Evolutionary conservation across 1,140 invertebrate species (phyloP), one percentile per base, ranked within the genome.

Genomic region (Drosophila ercepeae): DNA sequence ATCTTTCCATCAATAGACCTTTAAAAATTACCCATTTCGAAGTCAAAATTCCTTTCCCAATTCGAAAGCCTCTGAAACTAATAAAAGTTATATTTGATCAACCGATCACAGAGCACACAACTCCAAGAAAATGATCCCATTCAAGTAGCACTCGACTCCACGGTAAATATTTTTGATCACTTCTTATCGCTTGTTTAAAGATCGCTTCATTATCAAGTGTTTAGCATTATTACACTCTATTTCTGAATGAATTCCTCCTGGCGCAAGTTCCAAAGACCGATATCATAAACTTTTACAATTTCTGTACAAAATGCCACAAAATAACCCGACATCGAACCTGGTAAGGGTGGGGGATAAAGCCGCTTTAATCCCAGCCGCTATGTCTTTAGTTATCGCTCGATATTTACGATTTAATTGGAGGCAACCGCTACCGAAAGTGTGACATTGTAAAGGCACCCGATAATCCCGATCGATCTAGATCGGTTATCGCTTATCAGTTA

Each of bases 321-420:
- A 21, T 32, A 59, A 16, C n/a, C 5, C 14, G 13, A 2, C 16
- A 13, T 19, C 16, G 16, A 19, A 6, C 39, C 13, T 59, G 59
- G 60, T 59, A 63, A 14, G 32, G 59, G 2, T 45, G 59, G 2
- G 41, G 59, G 57, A 60, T 60, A 27, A 60, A n/a, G 16, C 29
- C 13, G 16, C 42, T 61, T 39, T 48, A 64, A 61, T 61, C 60
- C 60, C 14, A 46, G 7, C 6, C 21, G 29, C 27, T 7, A 1
- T 16, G 0, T n/a, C 27, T 1, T 1, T 16, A 0, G 4, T n/a
- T 6, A n/a, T 8, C 1, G 5, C 8, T 8, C 21, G 29, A 21
- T 13, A 18, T 42, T 42, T 42, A 42, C 8, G 39, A 42, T 42
- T 42, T 45, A 39, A 60, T 64, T 64, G 55, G 42, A 64, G 54